phyloP scores from a whole-genome alignment of 2,113 vertebrate genomes.

The Rhadina sibilatrix region DNA sequence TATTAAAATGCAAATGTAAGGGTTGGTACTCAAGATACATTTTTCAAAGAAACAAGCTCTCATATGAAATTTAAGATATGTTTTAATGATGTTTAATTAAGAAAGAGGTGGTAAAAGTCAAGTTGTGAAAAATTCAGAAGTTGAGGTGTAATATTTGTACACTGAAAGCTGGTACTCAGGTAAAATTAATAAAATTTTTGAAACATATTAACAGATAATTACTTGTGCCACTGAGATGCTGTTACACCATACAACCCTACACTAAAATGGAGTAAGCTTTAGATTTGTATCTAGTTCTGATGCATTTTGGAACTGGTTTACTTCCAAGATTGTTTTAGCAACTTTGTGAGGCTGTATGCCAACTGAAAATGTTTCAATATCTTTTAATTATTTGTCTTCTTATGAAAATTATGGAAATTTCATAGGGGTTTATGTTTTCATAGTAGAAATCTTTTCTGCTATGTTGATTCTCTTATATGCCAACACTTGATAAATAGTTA shows the following conservation, averaged over 20 bases:
- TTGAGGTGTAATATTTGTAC: background rate
- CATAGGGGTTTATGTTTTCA: background rate
- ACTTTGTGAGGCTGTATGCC: background rate
- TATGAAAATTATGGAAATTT: background rate
- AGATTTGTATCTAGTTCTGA: background rate
- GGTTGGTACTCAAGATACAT: fast-evolving
- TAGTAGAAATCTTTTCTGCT: background rate
- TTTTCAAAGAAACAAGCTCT: background rate
- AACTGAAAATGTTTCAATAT: background rate
- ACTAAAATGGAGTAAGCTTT: background rate
- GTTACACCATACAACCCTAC: fast-evolving
- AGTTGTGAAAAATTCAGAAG: background rate
- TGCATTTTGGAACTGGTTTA: background rate
- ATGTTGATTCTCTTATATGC: background rate
- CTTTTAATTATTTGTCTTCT: background rate
- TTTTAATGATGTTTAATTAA: background rate
- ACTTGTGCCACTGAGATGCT: background rate
- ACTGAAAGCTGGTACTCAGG: background rate
- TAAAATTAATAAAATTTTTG: background rate
- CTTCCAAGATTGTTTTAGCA: background rate
- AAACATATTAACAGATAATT: background rate
- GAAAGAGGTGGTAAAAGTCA: background rate
- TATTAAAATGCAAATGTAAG: background rate
- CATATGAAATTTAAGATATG: background rate
- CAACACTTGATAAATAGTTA: background rate